Conservation (phyloP, 2,113 vertebrate genomes). For the Herpetotheres cachinnans region DNA sequence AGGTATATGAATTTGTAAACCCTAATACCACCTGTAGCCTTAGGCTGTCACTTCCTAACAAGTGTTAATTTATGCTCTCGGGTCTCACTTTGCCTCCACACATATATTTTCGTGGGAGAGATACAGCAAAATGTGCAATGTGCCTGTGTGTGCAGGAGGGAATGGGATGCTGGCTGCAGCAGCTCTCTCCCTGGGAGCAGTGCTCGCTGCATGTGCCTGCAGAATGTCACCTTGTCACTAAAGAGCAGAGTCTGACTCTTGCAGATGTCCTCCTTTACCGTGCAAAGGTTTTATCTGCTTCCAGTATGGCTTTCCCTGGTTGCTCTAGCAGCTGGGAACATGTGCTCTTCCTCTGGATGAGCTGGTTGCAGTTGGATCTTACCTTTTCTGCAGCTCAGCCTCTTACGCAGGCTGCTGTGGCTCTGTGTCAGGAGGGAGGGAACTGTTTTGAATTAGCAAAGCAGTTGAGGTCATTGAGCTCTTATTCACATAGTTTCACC, state of each 20-base stretch:
- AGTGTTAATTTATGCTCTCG: background rate
- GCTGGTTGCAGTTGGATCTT: background rate
- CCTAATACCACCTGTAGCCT: background rate
- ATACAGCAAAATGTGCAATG: accelerated
- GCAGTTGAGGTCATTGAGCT: background rate
- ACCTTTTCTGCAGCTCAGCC: background rate
- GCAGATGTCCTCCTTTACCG: background rate
- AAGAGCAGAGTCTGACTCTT: background rate
- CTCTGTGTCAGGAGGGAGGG: background rate
- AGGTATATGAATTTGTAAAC: background rate
- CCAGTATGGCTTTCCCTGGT: background rate
- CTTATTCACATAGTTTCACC: background rate
- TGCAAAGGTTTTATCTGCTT: background rate
- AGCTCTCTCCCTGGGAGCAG: background rate
- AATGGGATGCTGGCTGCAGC: background rate
- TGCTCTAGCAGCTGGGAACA: background rate
- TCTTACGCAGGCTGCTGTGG: accelerated
- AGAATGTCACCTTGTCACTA: no score
- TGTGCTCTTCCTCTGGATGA: accelerated
- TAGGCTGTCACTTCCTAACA: background rate
- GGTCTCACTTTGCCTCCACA: background rate
- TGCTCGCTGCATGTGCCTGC: accelerated
- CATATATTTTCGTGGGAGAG: background rate
- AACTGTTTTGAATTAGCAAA: background rate
- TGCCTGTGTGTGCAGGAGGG: accelerated